Base-by-base conservation (phyloP, 53 echinoderm and acorn worm species). In the Henricia sp. region DNA sequence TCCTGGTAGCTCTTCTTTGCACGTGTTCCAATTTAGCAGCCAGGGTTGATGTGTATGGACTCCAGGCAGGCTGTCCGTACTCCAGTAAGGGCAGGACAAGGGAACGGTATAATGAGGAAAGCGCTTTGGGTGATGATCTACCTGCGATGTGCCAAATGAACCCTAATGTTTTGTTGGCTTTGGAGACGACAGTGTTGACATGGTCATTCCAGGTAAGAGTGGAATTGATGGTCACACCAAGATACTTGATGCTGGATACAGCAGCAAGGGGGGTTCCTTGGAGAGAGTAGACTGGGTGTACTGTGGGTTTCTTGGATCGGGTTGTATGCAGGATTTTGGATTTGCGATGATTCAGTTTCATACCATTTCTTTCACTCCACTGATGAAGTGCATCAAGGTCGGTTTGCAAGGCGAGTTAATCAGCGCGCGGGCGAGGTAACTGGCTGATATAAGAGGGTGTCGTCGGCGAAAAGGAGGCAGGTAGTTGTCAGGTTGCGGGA, bases 1-100 rank as follows among this genome's bases (percentile, higher is more conserved):
- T 66, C 2, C 62, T 27, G n/a, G n/a, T n/a, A n/a, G n/a, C 12
- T 24, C 30, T 24, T 17, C 66, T 66, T 66, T 66, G 24, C 0
- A 66, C 66, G 19, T n/a, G 36, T 29, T 66, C 30, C 19, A 30
- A 12, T 12, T 66, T 66, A n/a, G 67, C 33, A 2, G 62, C 21
- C 21, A 37, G 19, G 4, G 67, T 66, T 30, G 67, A 33, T 66
- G 67, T 66, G 34, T 66, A 66, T 66, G 67, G 67, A 37, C 67
- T 16, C 67, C 67, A 66, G 67, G 67, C 67, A 32, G 67, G 67
- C 67, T 34, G 36, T 37, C 67, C 67, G 36, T 34, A 66, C 67
- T 66, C 11, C 12, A 56, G 21, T 5, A 56, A 33, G n/a, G 35
- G 67, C n/a, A 66, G 9, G n/a, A 66, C 67, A 9, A 66, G 67